Base-by-base conservation (phyloP, 2,888 invertebrate species). In the Operophtera brumata region DNA sequence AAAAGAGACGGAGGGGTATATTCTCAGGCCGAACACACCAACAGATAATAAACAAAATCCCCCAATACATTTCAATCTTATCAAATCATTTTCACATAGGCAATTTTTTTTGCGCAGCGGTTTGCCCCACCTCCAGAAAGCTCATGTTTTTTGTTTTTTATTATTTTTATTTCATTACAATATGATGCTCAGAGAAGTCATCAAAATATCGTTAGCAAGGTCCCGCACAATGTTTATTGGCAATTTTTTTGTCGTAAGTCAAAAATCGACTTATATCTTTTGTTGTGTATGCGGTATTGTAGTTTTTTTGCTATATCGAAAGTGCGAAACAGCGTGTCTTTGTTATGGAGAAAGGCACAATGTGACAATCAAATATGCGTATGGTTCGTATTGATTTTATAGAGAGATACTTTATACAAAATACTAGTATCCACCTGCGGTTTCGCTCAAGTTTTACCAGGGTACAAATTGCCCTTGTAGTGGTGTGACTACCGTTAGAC, bases 181-280 rank as follows among this genome's bases (percentile, higher is more conserved):
- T 74, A 69, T 64, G 66, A 67, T 71, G 77, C 70, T 67, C 75
- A 71, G 60, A 61, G 71, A 73, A 78, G 77, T 84, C 86, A 88
- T 88, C 88, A 88, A 86, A 86, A 84, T 76, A 81, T 88, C 88
- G 86, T 88, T 88, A 88, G 82, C 72, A 65, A 64, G 70, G 64
- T 54, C 57, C 69, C 65, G 63, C 70, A 78, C 78, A 78, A 76
- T 80, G 76, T 73, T 79, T 84, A 84, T 84, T 82, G 84, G 70
- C 78, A 78, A 78, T 86, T 85, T 86, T 85, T 86, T 86, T 84
- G 66, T 76, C 82, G 78, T 84, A 82, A 82, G 67, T 84, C 84
- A 83, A 86, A 83, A 82, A 80, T 71, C 71, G 67, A 72, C 70
- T 76, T 71, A 20, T 47, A 71, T 71, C 66, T 67, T 70, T 78